Percentiles rank a stretch among this genome's conserved stretches.
phyloP scores from a whole-genome alignment of 2,797 vertebrate genomes.

The Bothrops alternatus region DNA sequence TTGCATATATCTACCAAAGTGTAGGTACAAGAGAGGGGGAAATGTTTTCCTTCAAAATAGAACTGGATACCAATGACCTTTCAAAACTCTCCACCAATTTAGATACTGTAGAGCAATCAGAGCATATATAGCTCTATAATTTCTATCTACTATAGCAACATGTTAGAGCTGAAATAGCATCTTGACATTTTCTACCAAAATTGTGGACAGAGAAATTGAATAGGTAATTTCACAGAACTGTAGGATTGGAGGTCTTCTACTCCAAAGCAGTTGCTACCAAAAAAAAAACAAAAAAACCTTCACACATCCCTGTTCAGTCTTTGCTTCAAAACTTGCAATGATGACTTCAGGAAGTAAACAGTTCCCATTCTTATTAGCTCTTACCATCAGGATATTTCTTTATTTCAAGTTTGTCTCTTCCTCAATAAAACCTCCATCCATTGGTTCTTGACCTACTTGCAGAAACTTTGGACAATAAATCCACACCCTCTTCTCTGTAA shows the following conservation, averaged over 20 bases:
- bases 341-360: too few species aligned
- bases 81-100: not conserved
- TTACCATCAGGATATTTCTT: too few species aligned
- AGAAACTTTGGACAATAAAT: too few species aligned
- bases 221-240: not conserved
- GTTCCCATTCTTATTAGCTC: too few species aligned
- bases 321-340: too few species aligned
- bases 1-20: not conserved
- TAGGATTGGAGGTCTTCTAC: not conserved
- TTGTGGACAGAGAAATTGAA: not conserved
- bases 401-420: too few species aligned
- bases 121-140: not conserved
- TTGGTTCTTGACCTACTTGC: too few species aligned
- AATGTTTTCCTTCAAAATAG: not conserved
- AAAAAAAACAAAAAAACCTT: not conserved
- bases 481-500: too few species aligned
- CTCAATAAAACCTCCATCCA: too few species aligned
- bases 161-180: not conserved
- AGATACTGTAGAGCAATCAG: not conserved
- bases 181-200: not conserved
- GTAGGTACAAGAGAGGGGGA: not conserved
- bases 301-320: too few species aligned
- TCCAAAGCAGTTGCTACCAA: not conserved
- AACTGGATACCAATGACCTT: not conserved
- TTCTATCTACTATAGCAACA: not conserved